Evolutionary conservation across 2,797 vertebrate species (phyloP).

Genomic region (Myotis findleyi): DNA sequence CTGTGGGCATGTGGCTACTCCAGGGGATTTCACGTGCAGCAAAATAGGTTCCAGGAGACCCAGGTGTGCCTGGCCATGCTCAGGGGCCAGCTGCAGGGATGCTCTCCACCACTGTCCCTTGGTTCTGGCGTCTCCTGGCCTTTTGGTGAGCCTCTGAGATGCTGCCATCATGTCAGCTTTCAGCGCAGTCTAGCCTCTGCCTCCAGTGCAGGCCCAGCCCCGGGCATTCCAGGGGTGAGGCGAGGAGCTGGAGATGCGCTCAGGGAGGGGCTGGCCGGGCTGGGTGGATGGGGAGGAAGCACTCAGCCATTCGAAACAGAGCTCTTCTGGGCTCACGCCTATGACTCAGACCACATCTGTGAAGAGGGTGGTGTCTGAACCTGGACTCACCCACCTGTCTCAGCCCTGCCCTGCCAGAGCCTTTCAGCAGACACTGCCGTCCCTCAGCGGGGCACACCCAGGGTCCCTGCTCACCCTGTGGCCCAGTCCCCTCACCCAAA

Average conservation of each 20-base stretch:
- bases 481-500: background rate
- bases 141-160: background rate
- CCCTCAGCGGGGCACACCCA: rapidly evolving
- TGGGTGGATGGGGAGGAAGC: background rate
- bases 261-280: background rate
- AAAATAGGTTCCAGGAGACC: background rate
- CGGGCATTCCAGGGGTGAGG: background rate
- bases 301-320: background rate
- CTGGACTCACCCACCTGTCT: background rate
- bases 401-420: background rate
- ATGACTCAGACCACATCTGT: constrained; percentile 46
- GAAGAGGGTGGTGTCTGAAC: background rate
- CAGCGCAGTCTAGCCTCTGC: background rate
- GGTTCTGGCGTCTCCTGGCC: background rate
- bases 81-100: background rate
- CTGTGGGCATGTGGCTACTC: background rate
- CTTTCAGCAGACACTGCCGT: background rate
- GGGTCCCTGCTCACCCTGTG: background rate
- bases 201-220: rapidly evolving
- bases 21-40: background rate
- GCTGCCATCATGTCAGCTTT: background rate
- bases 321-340: background rate
- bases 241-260: background rate
- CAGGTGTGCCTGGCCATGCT: rapidly evolving
- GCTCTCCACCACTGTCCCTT: background rate